Evolutionary conservation across 1,140 invertebrate species (phyloP).

Genomic region (Drosophila trapezifrons): DNA sequence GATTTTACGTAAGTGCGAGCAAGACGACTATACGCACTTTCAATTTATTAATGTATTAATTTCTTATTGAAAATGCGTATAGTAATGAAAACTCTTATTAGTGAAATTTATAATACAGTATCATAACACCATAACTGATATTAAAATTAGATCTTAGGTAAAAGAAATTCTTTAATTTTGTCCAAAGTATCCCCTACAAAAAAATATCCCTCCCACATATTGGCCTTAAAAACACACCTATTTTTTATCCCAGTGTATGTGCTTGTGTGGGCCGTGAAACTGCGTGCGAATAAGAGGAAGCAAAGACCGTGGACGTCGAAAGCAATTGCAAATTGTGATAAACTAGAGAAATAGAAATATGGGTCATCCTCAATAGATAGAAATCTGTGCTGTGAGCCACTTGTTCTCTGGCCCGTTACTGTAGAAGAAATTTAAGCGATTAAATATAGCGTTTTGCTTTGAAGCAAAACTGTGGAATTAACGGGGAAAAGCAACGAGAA

Average conservation of each 20-base stretch:
- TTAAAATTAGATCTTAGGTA: too few relatives aligned
- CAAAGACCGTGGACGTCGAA: slow-evolving; percentile 34
- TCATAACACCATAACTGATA: too few relatives aligned
- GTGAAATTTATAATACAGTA: too few relatives aligned
- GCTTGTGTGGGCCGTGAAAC: slow-evolving; percentile 39
- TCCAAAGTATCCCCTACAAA: too few relatives aligned
- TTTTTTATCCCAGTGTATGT: neutral
- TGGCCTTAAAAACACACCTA: rapidly evolving
- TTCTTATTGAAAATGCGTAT: too few relatives aligned
- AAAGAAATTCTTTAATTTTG: too few relatives aligned
- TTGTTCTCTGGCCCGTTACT: slow-evolving; percentile 41
- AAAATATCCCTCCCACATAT: too few relatives aligned
- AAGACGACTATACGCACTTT: too few relatives aligned
- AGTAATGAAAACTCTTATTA: too few relatives aligned
- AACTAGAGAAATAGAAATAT: slow-evolving; percentile 43
- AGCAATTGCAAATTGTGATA: slow-evolving; percentile 52
- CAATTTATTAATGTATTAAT: too few relatives aligned
- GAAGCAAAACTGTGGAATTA: slow-evolving; percentile 6
- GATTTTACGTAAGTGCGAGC: too few relatives aligned
- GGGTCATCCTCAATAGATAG: slow-evolving; percentile 43
- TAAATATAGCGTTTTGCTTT: slow-evolving; percentile 13
- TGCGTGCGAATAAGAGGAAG: slow-evolving; percentile 26
- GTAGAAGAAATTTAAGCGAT: neutral
- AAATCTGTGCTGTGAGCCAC: slow-evolving; percentile 26
- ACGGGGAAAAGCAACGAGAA: neutral